Conservation (phyloP, 92 coral and sea anemone genomes). For the Siderastrea radians region DNA sequence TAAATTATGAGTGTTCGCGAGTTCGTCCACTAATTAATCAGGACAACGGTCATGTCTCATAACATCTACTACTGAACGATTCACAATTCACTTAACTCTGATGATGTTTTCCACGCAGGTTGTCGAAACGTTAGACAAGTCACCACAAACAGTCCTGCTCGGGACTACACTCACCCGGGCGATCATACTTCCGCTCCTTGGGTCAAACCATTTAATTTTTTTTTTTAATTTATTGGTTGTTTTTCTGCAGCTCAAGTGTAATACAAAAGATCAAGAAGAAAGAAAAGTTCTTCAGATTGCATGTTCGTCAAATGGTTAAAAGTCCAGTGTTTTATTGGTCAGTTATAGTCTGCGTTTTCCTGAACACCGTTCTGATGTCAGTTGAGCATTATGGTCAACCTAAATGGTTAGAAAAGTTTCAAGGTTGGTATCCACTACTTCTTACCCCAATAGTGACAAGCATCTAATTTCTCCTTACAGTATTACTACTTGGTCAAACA, state of each 20-base stretch:
- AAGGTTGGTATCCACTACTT: slow-evolving; percentile 65
- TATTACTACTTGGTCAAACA: too few relatives aligned
- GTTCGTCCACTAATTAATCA: too few relatives aligned
- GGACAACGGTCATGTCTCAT: too few relatives aligned
- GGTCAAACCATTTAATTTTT: neutral
- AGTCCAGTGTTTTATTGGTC: slow-evolving; percentile 96
- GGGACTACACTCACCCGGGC: too few relatives aligned
- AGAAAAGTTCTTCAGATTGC: slow-evolving; percentile 77
- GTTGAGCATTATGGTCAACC: slow-evolving; percentile 93
- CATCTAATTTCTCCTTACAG: too few relatives aligned
- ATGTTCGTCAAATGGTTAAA: slow-evolving; percentile 83
- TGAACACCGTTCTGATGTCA: slow-evolving; percentile 91
- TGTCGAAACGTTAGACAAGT: too few relatives aligned
- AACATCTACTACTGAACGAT: too few relatives aligned
- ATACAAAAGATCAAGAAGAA: slow-evolving; percentile 84
- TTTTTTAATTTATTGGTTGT: neutral
- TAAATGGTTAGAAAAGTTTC: slow-evolving; percentile 72
- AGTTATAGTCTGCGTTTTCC: slow-evolving; percentile 93
- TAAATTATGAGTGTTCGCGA: too few relatives aligned
- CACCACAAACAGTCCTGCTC: too few relatives aligned
- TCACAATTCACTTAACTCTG: too few relatives aligned
- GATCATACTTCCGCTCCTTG: neutral
- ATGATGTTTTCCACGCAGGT: too few relatives aligned
- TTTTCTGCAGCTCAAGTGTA: slow-evolving; percentile 26
- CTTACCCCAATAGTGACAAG: too few relatives aligned